Evolutionary conservation across 1,140 invertebrate genomes (phyloP).

Genomic region (Acromyrmex echinatior): DNA sequence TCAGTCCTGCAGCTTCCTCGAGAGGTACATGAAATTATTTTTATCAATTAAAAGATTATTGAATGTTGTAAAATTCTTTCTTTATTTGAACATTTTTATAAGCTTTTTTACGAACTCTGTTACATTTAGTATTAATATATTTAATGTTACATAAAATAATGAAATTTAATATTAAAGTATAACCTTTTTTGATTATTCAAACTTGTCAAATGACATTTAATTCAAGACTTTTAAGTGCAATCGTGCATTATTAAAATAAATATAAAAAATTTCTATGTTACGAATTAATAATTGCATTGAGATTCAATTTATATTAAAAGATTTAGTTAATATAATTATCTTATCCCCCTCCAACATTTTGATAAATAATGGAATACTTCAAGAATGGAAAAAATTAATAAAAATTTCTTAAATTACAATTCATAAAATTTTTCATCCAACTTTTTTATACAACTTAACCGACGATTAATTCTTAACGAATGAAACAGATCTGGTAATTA

Average conservation of each 20-base stretch:
- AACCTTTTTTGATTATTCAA: constrained; percentile 2
- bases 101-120: not conserved
- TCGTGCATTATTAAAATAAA: not conserved
- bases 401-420: not conserved
- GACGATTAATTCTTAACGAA: constrained; percentile 44
- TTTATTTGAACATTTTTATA: not conserved
- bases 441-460: not conserved
- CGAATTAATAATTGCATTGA: not conserved
- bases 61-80: not conserved
- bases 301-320: constrained; percentile 10
- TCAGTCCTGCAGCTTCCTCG: constrained; percentile 21
- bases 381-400: not conserved
- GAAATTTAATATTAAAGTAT: constrained; percentile 7
- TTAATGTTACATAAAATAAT: not conserved
- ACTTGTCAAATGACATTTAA: constrained; percentile 4
- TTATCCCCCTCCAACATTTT: not conserved
- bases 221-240: not conserved
- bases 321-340: not conserved
- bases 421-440: not conserved
- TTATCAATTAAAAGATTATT: not conserved
- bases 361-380: not conserved
- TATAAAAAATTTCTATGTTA: not conserved
- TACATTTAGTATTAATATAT: not conserved
- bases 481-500: constrained; percentile 42
- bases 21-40: constrained; percentile 45